A percentile compares a stretch with the other conserved stretches of the same genome.
Conservation (phyloP, 1,140 invertebrate genomes). For the Linepithema humile region DNA sequence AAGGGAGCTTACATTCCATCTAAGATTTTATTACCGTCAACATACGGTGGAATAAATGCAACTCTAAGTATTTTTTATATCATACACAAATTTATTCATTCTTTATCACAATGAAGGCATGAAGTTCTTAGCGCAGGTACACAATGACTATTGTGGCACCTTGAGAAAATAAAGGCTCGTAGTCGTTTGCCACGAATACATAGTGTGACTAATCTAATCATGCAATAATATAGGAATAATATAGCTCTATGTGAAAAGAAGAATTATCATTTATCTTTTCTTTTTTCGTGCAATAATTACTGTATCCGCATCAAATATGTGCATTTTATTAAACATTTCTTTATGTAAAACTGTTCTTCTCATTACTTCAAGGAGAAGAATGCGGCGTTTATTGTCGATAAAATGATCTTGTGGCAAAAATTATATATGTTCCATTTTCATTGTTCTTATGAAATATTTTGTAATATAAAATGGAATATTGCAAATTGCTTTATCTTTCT, state of each 20-base stretch:
- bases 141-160: slow-evolving; percentile 13
- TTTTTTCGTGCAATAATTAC: slow-evolving; percentile 24
- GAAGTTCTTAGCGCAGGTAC: slow-evolving; percentile 27
- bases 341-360: not conserved
- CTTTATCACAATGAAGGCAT: slow-evolving; percentile 49
- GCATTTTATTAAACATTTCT: slow-evolving; percentile 5
- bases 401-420: slow-evolving; percentile 17
- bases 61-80: slow-evolving; percentile 5
- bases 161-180: slow-evolving; percentile 15
- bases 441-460: not conserved
- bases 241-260: not conserved
- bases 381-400: not conserved
- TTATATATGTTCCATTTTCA: not conserved
- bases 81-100: slow-evolving; percentile 40
- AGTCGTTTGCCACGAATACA: not conserved
- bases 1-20: too few species aligned
- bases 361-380: not conserved
- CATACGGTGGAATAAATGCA: not conserved
- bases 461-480: slow-evolving; percentile 71
- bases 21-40: too few species aligned
- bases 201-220: not conserved
- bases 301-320: slow-evolving; percentile 9
- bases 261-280: slow-evolving; percentile 4
- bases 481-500: slow-evolving; percentile 24
- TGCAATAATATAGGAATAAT: not conserved